Evolutionary conservation across 2,113 vertebrate species (phyloP), one percentile per base, ranked within the genome.

Genomic region (Onychostruthus taczanowskii): DNA sequence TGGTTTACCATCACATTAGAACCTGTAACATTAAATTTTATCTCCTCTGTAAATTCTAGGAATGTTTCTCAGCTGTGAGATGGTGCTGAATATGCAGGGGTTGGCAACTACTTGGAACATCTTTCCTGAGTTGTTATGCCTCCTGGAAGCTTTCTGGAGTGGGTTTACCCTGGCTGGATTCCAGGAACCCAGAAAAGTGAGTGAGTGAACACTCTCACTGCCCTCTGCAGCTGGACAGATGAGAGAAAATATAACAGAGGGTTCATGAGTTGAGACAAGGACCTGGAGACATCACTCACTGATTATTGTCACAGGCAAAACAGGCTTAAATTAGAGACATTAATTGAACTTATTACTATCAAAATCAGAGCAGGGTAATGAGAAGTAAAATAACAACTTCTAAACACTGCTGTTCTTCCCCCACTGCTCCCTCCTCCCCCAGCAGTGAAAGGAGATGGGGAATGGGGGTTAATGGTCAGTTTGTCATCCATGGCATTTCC

Each of bases 251-350:
- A 13, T 4, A 66, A n/a, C 14, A 39, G n/a, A 41, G 43, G 19
- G 3, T 41, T 56, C 35, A 16, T 49, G 49, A 30, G 19, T 6
- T 75, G 43, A 49, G 43, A 41, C 12, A 30, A 47, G 30, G 30
- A 16, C 20, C 0, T 2, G 43, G 50, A 49, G n/a, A 41, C 12
- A 75, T 66, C n/a, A 41, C 12, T n/a, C n/a, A 41, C 11, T 0
- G 2, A 8, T 46, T 39, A 15, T 11, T 55, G 49, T 33, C 23
- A 74, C 28, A 27, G 28, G 49, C 7, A 58, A 49, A 85, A 56
- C 10, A 56, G 50, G 35, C 10, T 58, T 3, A 49, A 24, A 26
- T 66, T 35, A 11, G 24, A 58, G 70, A 30, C 7, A 41, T 23
- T 56, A 66, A 16, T 6, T 75, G 35, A 49, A 24, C 3, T 41